Evolutionary conservation across 2,113 vertebrate species (phyloP).

Genomic region (Burhinus bistriatus): DNA sequence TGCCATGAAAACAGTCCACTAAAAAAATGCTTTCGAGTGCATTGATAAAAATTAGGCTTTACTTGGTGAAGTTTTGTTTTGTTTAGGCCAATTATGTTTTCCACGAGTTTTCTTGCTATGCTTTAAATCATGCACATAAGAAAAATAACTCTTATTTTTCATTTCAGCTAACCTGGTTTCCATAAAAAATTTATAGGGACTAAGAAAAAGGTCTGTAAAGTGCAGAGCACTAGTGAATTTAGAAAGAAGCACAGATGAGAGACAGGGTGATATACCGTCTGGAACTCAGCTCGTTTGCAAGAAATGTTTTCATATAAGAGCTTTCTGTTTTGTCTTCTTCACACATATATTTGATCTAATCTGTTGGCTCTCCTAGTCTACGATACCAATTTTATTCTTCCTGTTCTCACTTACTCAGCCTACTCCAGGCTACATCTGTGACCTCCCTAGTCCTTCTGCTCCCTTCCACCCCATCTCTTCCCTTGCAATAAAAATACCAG

Average conservation of each 20-base stretch:
- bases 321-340: slow-evolving; percentile 47
- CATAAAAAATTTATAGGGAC: slow-evolving; percentile 21
- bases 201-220: slow-evolving; percentile 8
- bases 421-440: not conserved
- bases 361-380: not conserved
- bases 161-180: slow-evolving; percentile 11
- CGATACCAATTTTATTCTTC: slow-evolving; percentile 19
- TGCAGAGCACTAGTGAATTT: not conserved
- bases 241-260: not conserved
- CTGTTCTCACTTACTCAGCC: slow-evolving; percentile 1
- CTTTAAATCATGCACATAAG: not conserved
- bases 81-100: not conserved
- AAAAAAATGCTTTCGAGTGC: not conserved
- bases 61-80: slow-evolving; percentile 10
- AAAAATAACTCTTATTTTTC: slow-evolving; percentile 16
- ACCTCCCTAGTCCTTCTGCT: not conserved
- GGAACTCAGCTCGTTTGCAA: not conserved
- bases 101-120: not conserved
- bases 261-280: not conserved
- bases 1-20: not conserved
- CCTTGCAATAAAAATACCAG: not conserved
- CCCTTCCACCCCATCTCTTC: not conserved
- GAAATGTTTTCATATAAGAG: not conserved
- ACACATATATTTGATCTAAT: slow-evolving; percentile 27
- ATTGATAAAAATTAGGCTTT: slow-evolving; percentile 12